These are phyloP conservation scores for Pygocentrus nattereri DNA, from an alignment of 2,797 vertebrate species.

Conservation along the genomic window DNA sequence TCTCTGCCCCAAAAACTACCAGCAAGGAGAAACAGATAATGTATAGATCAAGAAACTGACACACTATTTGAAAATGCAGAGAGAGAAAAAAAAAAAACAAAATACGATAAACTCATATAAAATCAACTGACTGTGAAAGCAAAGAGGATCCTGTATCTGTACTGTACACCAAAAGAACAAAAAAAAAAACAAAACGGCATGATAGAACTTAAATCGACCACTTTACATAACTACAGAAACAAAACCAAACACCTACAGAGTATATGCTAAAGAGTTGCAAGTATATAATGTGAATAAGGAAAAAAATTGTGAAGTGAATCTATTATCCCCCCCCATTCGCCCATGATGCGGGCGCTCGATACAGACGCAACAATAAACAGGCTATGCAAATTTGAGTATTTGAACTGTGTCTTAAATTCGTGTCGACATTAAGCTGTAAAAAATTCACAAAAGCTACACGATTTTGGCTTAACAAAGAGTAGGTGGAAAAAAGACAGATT, in stretches of 20 bases:
- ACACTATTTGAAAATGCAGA: slow-evolving; percentile 65
- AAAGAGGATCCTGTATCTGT: slow-evolving; percentile 73
- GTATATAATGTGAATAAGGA: slow-evolving; percentile 45
- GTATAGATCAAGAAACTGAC: slow-evolving; percentile 37
- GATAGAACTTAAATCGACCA: slow-evolving; percentile 71
- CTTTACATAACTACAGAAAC: slow-evolving; percentile 29
- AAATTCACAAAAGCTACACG: slow-evolving; percentile 35
- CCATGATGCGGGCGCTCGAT: slow-evolving; percentile 23
- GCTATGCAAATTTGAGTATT: slow-evolving; percentile 28
- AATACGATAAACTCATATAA: slow-evolving; percentile 68
- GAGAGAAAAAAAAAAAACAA: slow-evolving; percentile 66
- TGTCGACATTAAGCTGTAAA: slow-evolving; percentile 32
- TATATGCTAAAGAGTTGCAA: slow-evolving; percentile 28
- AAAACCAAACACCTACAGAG: slow-evolving; percentile 36
- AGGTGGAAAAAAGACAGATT: slow-evolving; percentile 26
- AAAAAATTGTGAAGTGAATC: slow-evolving; percentile 32
- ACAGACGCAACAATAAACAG: slow-evolving; percentile 27
- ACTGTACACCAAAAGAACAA: slow-evolving; percentile 78
- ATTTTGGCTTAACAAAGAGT: slow-evolving; percentile 34
- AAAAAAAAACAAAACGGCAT: slow-evolving; percentile 71
- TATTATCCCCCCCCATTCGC: background rate
- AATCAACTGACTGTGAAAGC: slow-evolving; percentile 75
- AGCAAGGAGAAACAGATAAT: slow-evolving; percentile 37
- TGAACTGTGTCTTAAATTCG: slow-evolving; percentile 36
- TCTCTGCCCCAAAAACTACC: slow-evolving; percentile 52